Evolutionary conservation across 1,140 invertebrate species (phyloP), one percentile per base, ranked within the genome.

Genomic region (Ladona fulva): DNA sequence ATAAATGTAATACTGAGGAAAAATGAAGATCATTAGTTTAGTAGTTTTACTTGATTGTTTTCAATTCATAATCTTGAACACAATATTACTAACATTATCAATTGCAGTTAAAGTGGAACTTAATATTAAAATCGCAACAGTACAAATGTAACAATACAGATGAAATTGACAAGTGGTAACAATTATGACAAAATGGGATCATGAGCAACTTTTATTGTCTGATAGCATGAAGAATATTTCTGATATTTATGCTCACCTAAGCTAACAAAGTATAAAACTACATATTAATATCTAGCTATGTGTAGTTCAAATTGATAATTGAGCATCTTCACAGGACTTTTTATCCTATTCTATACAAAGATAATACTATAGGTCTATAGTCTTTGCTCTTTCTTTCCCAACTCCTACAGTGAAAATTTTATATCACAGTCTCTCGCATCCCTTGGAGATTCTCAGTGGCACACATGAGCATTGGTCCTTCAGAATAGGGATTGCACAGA

Each of bases 401-500:
- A 66, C 52, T 66, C 52, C 52, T 22, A 66, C 14, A 19, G 52
- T 66, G 52, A 66, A 66, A 37, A 66, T 66, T 19, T 66, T 66
- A 66, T 66, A 80, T 78, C 79, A 80, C 77, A 77, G 79, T 80
- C 73, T 80, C 79, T 79, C 79, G 79, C 77, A 76, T 78, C 77
- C 74, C 73, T 73, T 76, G 74, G 52, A 80, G 42, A 74, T 76
- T 74, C 66, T 78, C 78, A 76, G 78, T 79, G 76, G 77, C 76
- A 74, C 78, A 76, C 25, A 77, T 76, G 78, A 78, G 76, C 78
- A 79, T 78, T 66, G 74, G 78, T 79, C 77, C 76, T 78, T 80
- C 78, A 75, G 77, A 80, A 79, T 78, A 80, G 76, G 80, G 80
- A 79, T 80, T 80, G 80, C 78, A 79, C 78, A 80, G 77, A 79